Base-by-base conservation (phyloP, 2,113 vertebrate genomes). In the Rhinolophus ferrumequinum region DNA sequence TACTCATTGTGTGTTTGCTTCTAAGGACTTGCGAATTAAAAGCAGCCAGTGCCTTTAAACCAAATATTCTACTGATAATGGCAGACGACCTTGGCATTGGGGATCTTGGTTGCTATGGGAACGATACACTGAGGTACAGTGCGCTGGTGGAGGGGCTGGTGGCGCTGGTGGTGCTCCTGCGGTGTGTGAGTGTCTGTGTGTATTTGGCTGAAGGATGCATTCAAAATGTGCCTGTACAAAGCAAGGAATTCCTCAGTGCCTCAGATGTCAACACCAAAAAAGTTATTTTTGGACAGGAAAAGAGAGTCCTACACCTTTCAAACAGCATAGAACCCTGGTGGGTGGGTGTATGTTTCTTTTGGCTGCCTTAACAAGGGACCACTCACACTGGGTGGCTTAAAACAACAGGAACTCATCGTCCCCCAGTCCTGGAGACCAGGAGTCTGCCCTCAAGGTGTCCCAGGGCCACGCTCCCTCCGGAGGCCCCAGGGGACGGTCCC, bases 51-150 rank as follows among this genome's bases (percentile, higher is more conserved):
- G 73, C 60, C 8, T 44, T 58, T 1, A 99, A 96, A 96, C 99
- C 99, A 1, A 99, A 99, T 72, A 98, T 99, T 79, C 97, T 99
- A 4, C 97, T 99, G 64, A 98, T 99, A 26, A 98, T 99, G 98
- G 99, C 98, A 0, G 99, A 99, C 35, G 99, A 99, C 91, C 98
- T 99, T 38, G 99, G 99, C 41, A 99, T 99, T 0, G 99, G 99
- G 38, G 99, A 99, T 33, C 12, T 99, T 14, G 99, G 99, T 8
- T 99, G 99, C 97, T 99, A 99, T 26, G 99, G 99, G 14, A 99
- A 99, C 47, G 9, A 96, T 47, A 99, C 99, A 1, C 98, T 99
- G 96, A 99, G 99, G 99, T 99, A 94, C 96, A 66, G 0, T 0
- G 5, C 0, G 19, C 6, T 58, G 24, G 7, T 7, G 41, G 41